A percentile compares a stretch with the other conserved stretches of the same genome.
Conservation (phyloP, 2,888 invertebrate species). For the Beris chalybata region DNA sequence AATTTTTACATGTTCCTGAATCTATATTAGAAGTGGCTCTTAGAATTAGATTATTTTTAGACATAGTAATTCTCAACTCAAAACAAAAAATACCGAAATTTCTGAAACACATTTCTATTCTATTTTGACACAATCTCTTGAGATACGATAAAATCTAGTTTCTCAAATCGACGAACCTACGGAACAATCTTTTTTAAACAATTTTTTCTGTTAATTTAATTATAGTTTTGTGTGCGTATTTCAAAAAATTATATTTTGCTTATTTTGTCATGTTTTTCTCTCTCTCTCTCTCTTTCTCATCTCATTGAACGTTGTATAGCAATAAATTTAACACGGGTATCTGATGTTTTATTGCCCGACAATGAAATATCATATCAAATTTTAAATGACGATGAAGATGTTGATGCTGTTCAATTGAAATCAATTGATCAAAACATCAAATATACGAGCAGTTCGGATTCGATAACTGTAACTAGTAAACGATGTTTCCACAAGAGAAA, state of each 20-base stretch:
- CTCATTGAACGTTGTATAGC: conserved; percentile 13
- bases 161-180: neutral
- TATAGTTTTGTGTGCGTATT: neutral
- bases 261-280: conserved; percentile 20
- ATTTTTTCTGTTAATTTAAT: conserved; percentile 1
- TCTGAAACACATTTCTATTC: no score
- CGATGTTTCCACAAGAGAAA: conserved; percentile 35
- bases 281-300: conserved; percentile 23
- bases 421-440: no score
- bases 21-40: no score
- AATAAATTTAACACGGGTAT: conserved; percentile 27
- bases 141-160: no score
- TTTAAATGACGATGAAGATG: conserved; percentile 3
- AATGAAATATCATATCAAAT: conserved; percentile 24
- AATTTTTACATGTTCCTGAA: no score
- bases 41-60: no score
- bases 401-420: no score
- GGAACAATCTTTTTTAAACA: no score
- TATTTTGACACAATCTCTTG: no score
- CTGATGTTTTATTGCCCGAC: conserved; percentile 30
- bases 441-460: no score
- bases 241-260: conserved; percentile 1
- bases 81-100: conserved; percentile 40
- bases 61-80: conserved; percentile 41
- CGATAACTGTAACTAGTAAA: conserved; percentile 11